Conservation (phyloP, 2,113 vertebrate genomes). For the Dipodomys spectabilis region DNA sequence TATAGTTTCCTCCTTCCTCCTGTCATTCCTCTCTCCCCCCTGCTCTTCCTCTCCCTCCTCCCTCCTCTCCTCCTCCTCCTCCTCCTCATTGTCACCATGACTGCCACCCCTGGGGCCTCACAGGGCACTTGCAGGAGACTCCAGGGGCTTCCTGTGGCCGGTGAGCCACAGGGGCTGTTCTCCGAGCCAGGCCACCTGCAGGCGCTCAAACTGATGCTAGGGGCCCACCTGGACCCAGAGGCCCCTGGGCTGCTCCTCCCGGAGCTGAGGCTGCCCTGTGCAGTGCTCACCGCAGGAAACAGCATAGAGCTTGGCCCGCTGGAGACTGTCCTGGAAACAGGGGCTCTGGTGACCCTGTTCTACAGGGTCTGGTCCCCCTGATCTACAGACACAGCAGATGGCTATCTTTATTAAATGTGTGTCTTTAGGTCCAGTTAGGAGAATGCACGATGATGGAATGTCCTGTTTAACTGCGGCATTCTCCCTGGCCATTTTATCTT, state of each 20-base stretch:
- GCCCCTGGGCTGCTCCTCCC: background rate
- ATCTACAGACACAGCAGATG: background rate
- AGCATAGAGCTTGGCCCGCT: background rate
- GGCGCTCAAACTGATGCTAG: accelerated
- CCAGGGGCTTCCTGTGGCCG: accelerated
- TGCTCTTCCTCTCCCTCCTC: background rate
- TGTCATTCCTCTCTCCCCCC: too few relatives aligned
- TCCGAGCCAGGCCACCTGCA: accelerated
- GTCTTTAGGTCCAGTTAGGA: background rate
- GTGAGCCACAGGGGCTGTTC: accelerated
- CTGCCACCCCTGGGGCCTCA: background rate
- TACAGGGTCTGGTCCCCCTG: too few relatives aligned
- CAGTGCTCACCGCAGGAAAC: background rate
- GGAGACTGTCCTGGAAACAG: background rate
- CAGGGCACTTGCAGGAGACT: background rate
- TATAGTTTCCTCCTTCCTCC: background rate
- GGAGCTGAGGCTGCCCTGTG: background rate
- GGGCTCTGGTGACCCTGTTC: background rate
- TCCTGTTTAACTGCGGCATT: background rate
- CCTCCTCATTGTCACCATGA: background rate
- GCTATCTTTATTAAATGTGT: background rate
- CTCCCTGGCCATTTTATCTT: background rate
- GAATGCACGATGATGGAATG: background rate
- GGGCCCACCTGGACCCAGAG: background rate
- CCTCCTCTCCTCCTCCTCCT: background rate